Evolutionary conservation across 92 coral and sea anemone species (phyloP), one percentile per base, ranked within the genome.

Genomic region (Plumapathes pennacea): DNA sequence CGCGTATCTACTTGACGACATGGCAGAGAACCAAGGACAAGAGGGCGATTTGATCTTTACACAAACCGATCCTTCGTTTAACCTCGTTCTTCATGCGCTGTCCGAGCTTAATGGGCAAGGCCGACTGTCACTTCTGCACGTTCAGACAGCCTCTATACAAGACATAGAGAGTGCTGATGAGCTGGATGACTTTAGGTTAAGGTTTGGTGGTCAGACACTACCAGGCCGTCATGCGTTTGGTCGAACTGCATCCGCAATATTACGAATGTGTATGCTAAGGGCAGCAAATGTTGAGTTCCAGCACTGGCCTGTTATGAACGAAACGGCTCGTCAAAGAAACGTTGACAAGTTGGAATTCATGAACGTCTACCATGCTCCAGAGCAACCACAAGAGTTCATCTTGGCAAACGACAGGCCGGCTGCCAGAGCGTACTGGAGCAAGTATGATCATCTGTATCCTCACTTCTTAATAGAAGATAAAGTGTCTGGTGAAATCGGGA

Each of bases 261-360:
- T 46, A 4, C 75, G 82, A 26, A 74, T 74, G 82, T 65, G 72
- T 37, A 74, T 74, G 82, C 27, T 74, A 12, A 10, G 27, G 25
- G 82, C 82, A 4, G 33, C 41, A 12, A n/a, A 42, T 28, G 37
- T 74, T 19, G 9, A 21, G 5, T 15, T n/a, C 21, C 10, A 3
- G 0, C 43, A 14, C 0, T 74, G 82, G 82, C 82, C 82, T 8
- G 0, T n/a, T n/a, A 11, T 43, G 4, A 42, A 67, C 7, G 11
- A 3, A 0, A 2, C 0, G 0, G 11, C 64, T 26, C 10, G n/a
- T 4, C 2, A 12, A 15, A 74, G 76, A 33, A 74, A 74, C 66
- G 30, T 1, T 22, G 28, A 0, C 0, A 66, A 55, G 29, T 14
- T 74, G 66, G 15, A 11, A 12, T 34, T 0, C 17, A 14, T 5